These are phyloP conservation scores for Caenorhabditis wallacei DNA, from an alignment of 2,888 invertebrate genomes.

Conservation along the genomic window DNA sequence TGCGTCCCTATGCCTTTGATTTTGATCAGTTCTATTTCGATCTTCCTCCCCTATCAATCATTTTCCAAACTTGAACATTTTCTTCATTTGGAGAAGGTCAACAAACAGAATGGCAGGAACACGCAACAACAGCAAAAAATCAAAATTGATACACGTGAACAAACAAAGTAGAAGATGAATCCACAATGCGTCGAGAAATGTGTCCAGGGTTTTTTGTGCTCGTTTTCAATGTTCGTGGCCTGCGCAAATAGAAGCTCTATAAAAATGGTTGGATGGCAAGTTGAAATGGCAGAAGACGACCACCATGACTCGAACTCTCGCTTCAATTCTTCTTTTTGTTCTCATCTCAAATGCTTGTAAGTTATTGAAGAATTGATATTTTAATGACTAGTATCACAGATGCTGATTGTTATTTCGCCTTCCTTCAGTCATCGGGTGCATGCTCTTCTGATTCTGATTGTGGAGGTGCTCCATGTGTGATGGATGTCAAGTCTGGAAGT, in stretches of 20 bases:
- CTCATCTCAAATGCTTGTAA: slow-evolving; percentile 36
- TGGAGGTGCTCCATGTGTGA: slow-evolving; percentile 57
- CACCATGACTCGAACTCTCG: slow-evolving; percentile 47
- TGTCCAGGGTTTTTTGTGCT: slow-evolving; percentile 62
- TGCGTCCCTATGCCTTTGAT: slow-evolving; percentile 1
- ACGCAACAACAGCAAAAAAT: slow-evolving; percentile 58
- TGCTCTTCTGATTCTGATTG: slow-evolving; percentile 62
- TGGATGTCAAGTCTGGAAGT: slow-evolving; percentile 50
- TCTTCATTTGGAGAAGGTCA: slow-evolving; percentile 46
- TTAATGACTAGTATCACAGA: no score
- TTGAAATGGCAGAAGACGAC: slow-evolving; percentile 52
- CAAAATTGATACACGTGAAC: slow-evolving; percentile 63
- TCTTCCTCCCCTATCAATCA: neutral
- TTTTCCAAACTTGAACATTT: slow-evolving; percentile 20
- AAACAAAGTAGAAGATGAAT: slow-evolving; percentile 61
- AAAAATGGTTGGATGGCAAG: slow-evolving; percentile 51
- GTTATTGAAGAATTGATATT: slow-evolving; percentile 3
- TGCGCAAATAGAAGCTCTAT: slow-evolving; percentile 63
- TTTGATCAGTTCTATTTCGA: slow-evolving; percentile 41
- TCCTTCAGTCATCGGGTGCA: slow-evolving; percentile 39
- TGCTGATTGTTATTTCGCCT: slow-evolving; percentile 63
- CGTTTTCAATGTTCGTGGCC: slow-evolving; percentile 56
- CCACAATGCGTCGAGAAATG: slow-evolving; percentile 53
- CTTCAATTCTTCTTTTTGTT: slow-evolving; percentile 20
- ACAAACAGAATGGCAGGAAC: slow-evolving; percentile 61